Evolutionary conservation across 2,888 invertebrate genomes (phyloP).

Genomic region (Cristatella mucedo): DNA sequence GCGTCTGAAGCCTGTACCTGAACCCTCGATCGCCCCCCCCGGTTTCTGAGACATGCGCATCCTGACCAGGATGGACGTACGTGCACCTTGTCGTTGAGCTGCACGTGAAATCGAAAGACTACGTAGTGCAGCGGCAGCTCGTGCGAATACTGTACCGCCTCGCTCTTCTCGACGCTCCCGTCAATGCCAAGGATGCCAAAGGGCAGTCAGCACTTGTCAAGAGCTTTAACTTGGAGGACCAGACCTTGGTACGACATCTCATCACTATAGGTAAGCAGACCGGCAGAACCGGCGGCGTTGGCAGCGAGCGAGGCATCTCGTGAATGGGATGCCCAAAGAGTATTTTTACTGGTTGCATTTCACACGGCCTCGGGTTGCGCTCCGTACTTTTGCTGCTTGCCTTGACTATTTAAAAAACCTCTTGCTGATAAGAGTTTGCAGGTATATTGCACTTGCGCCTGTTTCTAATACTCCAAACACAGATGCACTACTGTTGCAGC

Average conservation of each 20-base stretch:
- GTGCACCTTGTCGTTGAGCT: conserved; percentile 17
- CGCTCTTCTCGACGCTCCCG: conserved; percentile 18
- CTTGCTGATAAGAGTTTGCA: no score
- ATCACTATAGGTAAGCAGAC: conserved; percentile 16
- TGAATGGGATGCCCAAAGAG: no score
- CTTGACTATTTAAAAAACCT: no score
- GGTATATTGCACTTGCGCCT: no score
- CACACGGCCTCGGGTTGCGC: no score
- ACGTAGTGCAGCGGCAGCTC: conserved; percentile 12
- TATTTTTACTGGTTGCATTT: no score
- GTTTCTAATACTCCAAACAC: no score
- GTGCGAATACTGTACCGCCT: conserved; percentile 18
- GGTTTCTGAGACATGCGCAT: background rate
- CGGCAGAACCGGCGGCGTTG: background rate
- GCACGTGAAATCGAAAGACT: conserved; percentile 11
- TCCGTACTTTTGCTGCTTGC: no score
- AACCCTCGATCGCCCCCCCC: no score
- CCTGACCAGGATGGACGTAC: conserved; percentile 15
- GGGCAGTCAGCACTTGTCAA: conserved; percentile 15
- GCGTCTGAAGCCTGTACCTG: no score
- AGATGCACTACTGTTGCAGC: no score
- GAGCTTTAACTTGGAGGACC: conserved; percentile 13
- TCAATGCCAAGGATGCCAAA: conserved; percentile 16
- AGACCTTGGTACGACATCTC: conserved; percentile 17
- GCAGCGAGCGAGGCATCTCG: background rate